Percentiles rank a stretch among this genome's conserved stretches.
These are phyloP conservation scores for Meliscaeva auricollis DNA, from an alignment of 2,888 invertebrate species.

Conservation along the genomic window DNA sequence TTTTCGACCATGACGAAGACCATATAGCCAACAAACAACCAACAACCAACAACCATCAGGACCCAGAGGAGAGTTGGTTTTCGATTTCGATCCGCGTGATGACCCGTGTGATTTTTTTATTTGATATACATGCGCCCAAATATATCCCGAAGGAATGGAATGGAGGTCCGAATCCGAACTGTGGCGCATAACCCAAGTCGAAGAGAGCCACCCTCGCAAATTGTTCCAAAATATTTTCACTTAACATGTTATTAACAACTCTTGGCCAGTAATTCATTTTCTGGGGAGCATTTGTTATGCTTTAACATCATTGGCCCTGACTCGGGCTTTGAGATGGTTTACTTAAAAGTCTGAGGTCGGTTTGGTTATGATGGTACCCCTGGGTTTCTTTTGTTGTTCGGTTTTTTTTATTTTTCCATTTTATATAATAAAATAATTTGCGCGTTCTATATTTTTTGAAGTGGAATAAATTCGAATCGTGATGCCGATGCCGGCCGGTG, in stretches of 20 bases:
- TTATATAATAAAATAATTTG: slow-evolving; percentile 70
- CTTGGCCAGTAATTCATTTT: slow-evolving; percentile 76
- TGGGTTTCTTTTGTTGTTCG: slow-evolving; percentile 35
- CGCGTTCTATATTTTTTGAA: slow-evolving; percentile 71
- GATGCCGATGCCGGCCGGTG: slow-evolving; percentile 54
- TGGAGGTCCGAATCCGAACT: slow-evolving; percentile 8
- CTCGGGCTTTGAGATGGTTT: not conserved
- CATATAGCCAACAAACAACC: not conserved
- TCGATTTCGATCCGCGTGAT: slow-evolving; percentile 35
- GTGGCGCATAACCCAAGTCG: not conserved
- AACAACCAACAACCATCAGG: not conserved
- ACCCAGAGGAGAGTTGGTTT: slow-evolving; percentile 8
- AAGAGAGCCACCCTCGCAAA: slow-evolving; percentile 77
- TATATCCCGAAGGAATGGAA: slow-evolving; percentile 34
- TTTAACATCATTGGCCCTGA: slow-evolving; percentile 40
- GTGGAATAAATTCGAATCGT: slow-evolving; percentile 75
- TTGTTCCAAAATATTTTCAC: slow-evolving; percentile 78
- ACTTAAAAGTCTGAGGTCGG: slow-evolving; percentile 31
- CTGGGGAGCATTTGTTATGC: slow-evolving; percentile 75
- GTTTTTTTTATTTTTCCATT: slow-evolving; percentile 4
- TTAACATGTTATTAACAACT: slow-evolving; percentile 78
- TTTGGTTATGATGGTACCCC: slow-evolving; percentile 24
- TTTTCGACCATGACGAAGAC: slow-evolving; percentile 41
- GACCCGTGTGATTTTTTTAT: slow-evolving; percentile 61
- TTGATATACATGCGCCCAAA: slow-evolving; percentile 59